These are phyloP conservation scores for Lasiommata megera DNA, from an alignment of 2,888 invertebrate species.

Conservation along the genomic window DNA sequence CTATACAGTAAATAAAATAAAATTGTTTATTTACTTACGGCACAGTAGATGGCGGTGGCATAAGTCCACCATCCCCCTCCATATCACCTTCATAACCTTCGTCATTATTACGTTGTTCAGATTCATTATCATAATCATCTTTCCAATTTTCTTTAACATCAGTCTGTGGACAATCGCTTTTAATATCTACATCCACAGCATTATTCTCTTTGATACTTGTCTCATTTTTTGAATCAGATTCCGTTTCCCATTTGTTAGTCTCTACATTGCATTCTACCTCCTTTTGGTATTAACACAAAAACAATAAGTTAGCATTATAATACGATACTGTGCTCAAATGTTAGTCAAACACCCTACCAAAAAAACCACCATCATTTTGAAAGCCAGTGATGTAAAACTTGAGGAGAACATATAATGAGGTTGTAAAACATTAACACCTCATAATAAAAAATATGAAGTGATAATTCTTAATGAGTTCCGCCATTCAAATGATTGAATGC, in stretches of 20 bases:
- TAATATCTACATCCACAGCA: slow-evolving; percentile 12
- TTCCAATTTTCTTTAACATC: slow-evolving; percentile 43
- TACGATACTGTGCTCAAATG: neutral
- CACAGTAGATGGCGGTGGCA: slow-evolving; percentile 91
- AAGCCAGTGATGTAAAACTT: neutral
- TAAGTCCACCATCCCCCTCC: slow-evolving; percentile 87
- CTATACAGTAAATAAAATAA: no score
- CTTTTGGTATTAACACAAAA: slow-evolving; percentile 15
- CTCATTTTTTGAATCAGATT: slow-evolving; percentile 11
- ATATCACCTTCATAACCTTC: slow-evolving; percentile 83
- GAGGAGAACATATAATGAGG: no score
- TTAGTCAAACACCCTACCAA: neutral
- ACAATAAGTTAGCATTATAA: neutral
- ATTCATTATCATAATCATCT: slow-evolving; percentile 43
- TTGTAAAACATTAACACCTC: no score
- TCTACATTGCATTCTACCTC: slow-evolving; percentile 15
- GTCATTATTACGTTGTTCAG: slow-evolving; percentile 72
- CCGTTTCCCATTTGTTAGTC: neutral
- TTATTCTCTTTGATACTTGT: slow-evolving; percentile 4
- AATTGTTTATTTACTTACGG: slow-evolving; percentile 51
- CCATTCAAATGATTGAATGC: no score
- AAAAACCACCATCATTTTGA: neutral
- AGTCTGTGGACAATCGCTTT: slow-evolving; percentile 50
- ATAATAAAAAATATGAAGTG: no score
- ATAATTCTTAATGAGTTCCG: no score